These are phyloP conservation scores for Metellina segmentata DNA, from an alignment of 2,888 invertebrate genomes.

Conservation along the genomic window DNA sequence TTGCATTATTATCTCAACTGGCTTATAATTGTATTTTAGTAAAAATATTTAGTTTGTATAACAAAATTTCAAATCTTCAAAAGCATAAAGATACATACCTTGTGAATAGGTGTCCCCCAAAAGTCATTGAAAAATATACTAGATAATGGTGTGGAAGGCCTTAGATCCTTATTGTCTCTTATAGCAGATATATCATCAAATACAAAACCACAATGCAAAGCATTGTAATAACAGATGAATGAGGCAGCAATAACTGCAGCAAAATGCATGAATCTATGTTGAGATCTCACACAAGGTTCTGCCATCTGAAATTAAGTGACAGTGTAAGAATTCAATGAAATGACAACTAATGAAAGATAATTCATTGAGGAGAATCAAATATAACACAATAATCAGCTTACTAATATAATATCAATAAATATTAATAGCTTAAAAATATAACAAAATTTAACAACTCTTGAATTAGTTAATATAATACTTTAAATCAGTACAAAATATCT, in stretches of 20 bases:
- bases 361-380: too few species aligned
- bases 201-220: conserved; percentile 95
- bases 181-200: conserved; percentile 99
- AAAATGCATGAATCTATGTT: conserved; percentile 41
- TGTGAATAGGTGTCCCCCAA: conserved; percentile 99
- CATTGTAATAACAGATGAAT: conserved; percentile 88
- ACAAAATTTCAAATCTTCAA: neutral
- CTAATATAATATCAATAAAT: too few species aligned
- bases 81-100: conserved; percentile 84
- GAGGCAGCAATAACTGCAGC: conserved; percentile 77
- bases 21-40: too few species aligned
- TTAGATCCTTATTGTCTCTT: conserved; percentile 96
- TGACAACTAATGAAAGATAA: too few species aligned
- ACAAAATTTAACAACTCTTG: too few species aligned
- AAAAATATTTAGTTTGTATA: too few species aligned
- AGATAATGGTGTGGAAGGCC: conserved; percentile 92
- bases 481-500: too few species aligned
- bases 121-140: conserved; percentile 98
- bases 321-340: too few species aligned
- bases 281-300: neutral
- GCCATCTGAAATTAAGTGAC: conserved; percentile 43
- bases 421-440: too few species aligned
- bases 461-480: too few species aligned
- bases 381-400: too few species aligned
- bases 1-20: too few species aligned